Conservation (phyloP, 2,113 vertebrate genomes). For the Saccopteryx leptura region DNA sequence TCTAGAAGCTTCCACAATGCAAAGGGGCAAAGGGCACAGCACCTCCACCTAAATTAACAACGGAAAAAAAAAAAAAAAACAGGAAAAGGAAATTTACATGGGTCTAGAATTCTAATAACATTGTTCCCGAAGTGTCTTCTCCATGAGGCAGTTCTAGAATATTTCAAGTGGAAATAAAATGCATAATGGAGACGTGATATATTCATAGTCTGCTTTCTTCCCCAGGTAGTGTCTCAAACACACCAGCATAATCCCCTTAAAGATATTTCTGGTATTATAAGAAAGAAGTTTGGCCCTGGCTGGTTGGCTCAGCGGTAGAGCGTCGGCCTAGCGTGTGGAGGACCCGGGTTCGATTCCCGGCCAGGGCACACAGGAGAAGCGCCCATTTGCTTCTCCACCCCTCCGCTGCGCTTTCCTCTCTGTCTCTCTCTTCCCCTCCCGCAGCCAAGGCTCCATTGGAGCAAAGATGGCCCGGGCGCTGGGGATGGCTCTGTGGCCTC, state of each 20-base stretch:
- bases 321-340: no score
- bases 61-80: not conserved
- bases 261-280: not conserved
- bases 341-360: no score
- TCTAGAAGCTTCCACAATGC: not conserved
- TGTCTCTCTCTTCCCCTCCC: no score
- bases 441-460: no score
- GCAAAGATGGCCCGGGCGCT: no score
- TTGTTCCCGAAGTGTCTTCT: not conserved
- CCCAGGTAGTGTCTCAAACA: not conserved
- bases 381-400: no score
- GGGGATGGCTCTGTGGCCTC: no score
- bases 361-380: no score
- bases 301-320: no score
- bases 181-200: no score
- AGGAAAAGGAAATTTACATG: not conserved
- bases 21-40: not conserved
- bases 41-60: not conserved
- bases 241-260: not conserved
- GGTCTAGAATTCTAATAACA: not conserved
- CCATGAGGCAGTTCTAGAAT: not conserved
- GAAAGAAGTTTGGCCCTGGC: no score
- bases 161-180: not conserved
- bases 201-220: not conserved
- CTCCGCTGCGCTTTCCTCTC: no score